phyloP scores from a whole-genome alignment of 2,888 invertebrate genomes.

The Ectemnius continuus region DNA sequence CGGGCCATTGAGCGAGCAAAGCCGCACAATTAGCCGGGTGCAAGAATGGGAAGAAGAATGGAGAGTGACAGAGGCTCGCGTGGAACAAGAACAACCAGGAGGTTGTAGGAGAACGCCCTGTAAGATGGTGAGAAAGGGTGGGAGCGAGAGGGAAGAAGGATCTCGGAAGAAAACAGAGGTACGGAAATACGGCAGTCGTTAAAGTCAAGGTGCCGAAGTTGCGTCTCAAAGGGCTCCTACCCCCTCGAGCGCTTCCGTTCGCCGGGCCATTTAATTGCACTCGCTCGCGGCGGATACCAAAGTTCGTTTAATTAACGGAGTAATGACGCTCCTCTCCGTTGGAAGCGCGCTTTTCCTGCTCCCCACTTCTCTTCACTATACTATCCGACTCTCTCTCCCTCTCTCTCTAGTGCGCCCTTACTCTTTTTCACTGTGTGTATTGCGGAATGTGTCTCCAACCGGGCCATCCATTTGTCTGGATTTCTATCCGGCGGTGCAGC shows the following conservation, averaged over 20 bases:
- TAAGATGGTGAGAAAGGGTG: background rate
- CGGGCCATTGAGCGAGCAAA: background rate
- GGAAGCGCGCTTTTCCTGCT: slow-evolving; percentile 19
- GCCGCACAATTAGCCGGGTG: background rate
- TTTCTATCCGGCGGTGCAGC: slow-evolving; percentile 9
- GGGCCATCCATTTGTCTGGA: background rate
- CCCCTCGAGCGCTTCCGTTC: slow-evolving; percentile 9
- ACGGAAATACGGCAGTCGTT: slow-evolving; percentile 57
- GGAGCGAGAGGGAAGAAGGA: background rate
- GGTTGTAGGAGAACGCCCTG: slow-evolving; percentile 8
- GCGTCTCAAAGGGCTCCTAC: slow-evolving; percentile 60
- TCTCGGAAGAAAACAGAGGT: slow-evolving; percentile 14
- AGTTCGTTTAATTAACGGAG: slow-evolving; percentile 75
- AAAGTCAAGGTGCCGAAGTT: slow-evolving; percentile 65
- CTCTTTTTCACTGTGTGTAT: background rate
- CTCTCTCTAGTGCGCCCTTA: background rate
- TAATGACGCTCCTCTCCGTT: slow-evolving; percentile 58
- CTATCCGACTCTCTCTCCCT: too few relatives aligned
- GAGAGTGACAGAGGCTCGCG: background rate
- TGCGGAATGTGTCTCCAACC: background rate
- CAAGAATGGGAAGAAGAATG: slow-evolving; percentile 4
- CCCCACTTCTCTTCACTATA: background rate
- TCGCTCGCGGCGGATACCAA: slow-evolving; percentile 64
- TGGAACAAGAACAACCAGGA: background rate
- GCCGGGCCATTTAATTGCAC: slow-evolving; percentile 64